A percentile compares a stretch with the other conserved stretches of the same genome.
Conservation (phyloP, 2,888 invertebrate species). For the Drosophila falleni region DNA sequence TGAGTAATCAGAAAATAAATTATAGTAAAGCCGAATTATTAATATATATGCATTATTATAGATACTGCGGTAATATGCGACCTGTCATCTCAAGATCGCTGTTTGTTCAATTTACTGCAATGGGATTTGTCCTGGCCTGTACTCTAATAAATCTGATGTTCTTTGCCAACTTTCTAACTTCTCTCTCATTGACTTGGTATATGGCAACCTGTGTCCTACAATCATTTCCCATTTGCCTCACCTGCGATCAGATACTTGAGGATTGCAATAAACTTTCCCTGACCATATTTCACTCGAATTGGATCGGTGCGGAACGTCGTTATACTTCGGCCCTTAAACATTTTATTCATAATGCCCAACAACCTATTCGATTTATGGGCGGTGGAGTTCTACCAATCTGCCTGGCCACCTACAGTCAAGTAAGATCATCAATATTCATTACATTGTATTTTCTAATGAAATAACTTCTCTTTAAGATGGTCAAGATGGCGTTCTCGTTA, state of each 20-base stretch:
- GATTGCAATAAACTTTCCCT: constrained; percentile 27
- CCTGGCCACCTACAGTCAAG: constrained; percentile 32
- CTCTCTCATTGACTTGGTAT: constrained; percentile 25
- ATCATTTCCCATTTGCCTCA: constrained; percentile 39
- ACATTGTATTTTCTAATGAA: not conserved
- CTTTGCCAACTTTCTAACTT: constrained; percentile 27
- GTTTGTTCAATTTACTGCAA: constrained; percentile 34
- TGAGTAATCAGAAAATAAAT: constrained; percentile 17
- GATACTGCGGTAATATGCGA: constrained; percentile 47
- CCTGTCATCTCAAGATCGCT: constrained; percentile 36
- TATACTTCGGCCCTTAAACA: constrained; percentile 30
- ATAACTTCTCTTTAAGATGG: constrained; percentile 14
- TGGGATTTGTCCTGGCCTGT: constrained; percentile 34
- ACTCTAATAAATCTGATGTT: constrained; percentile 35
- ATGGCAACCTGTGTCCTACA: constrained; percentile 26
- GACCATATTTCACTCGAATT: constrained; percentile 44
- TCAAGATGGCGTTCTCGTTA: constrained; percentile 41
- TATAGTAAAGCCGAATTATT: too few relatives aligned
- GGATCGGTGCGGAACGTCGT: constrained; percentile 28
- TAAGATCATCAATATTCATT: not conserved
- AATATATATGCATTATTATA: not conserved
- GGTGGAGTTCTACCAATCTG: constrained; percentile 38
- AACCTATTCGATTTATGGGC: constrained; percentile 38
- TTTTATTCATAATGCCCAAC: constrained; percentile 40
- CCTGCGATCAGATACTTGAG: constrained; percentile 37